A percentile compares a stretch with the other conserved stretches of the same genome.
phyloP scores from a whole-genome alignment of 2,888 invertebrate species.

The Eupithecia dodoneata region DNA sequence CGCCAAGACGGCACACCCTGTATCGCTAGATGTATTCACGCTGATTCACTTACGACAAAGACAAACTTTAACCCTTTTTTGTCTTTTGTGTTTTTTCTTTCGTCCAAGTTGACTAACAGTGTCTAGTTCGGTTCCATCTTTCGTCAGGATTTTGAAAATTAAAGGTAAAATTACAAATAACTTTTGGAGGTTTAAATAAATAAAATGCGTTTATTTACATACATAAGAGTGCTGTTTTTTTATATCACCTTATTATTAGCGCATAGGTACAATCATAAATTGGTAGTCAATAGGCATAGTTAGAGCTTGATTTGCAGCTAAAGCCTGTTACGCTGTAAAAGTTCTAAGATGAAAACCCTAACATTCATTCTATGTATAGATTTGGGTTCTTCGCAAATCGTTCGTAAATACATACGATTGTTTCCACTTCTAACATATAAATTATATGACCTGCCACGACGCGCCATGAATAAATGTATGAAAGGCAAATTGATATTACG shows the following conservation, averaged over 20 bases:
- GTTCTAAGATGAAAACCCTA: background rate
- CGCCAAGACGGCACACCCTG: conserved; percentile 25
- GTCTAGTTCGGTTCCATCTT: no score
- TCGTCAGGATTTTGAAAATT: no score
- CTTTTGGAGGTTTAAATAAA: no score
- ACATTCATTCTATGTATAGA: background rate
- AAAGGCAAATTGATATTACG: conserved; percentile 82
- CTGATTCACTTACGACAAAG: background rate
- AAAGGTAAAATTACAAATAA: no score
- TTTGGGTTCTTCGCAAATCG: conserved; percentile 68
- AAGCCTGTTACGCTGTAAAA: background rate
- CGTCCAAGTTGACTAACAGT: no score
- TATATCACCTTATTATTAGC: background rate
- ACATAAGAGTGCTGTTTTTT: no score
- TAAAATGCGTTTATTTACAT: no score
- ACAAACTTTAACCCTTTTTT: conserved; percentile 1
- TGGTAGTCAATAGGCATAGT: background rate
- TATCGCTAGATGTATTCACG: background rate
- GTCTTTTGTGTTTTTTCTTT: background rate
- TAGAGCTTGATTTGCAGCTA: background rate
- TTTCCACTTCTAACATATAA: conserved; percentile 79
- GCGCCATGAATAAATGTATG: conserved; percentile 81
- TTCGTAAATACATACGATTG: conserved; percentile 77
- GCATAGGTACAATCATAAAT: background rate
- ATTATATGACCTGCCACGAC: conserved; percentile 80